Percentiles rank a stretch among this genome's conserved stretches.
These are phyloP conservation scores for Caenorhabditis sinica DNA, from an alignment of 2,888 invertebrate genomes.

Conservation along the genomic window DNA sequence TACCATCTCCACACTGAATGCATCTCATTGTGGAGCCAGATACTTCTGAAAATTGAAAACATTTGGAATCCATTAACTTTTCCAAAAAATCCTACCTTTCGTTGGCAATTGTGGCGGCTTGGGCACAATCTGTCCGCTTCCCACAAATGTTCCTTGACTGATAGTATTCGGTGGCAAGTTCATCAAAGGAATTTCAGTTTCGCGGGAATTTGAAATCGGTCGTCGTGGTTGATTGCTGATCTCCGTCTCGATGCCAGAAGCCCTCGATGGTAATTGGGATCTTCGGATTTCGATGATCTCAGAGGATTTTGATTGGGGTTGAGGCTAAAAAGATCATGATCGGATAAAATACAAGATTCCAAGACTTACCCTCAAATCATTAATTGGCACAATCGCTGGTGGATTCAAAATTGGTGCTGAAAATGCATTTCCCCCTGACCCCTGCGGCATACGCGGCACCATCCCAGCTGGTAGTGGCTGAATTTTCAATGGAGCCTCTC, in stretches of 20 bases:
- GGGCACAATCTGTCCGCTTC: constrained; percentile 55
- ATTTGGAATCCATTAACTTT: neutral
- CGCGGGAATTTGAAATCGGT: constrained; percentile 54
- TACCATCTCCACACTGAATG: constrained; percentile 78
- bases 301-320: constrained; percentile 52
- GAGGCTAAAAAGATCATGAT: constrained; percentile 17
- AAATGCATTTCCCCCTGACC: constrained; percentile 52
- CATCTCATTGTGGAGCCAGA: constrained; percentile 74
- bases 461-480: constrained; percentile 47
- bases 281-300: constrained; percentile 60
- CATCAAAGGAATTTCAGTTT: constrained; percentile 60
- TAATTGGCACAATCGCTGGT: constrained; percentile 73
- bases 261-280: constrained; percentile 54
- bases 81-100: constrained; percentile 17
- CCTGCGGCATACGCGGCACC: constrained; percentile 1
- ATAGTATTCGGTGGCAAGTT: constrained; percentile 47
- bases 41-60: neutral
- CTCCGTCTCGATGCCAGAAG: constrained; percentile 56
- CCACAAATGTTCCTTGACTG: constrained; percentile 63
- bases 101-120: constrained; percentile 48
- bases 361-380: constrained; percentile 69
- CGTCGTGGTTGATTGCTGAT: constrained; percentile 43
- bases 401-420: constrained; percentile 70
- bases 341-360: neutral
- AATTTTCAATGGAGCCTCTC: constrained; percentile 59